A percentile compares a stretch with the other conserved stretches of the same genome.
Conservation (phyloP, 2,888 invertebrate species). For the Nezara viridula region DNA sequence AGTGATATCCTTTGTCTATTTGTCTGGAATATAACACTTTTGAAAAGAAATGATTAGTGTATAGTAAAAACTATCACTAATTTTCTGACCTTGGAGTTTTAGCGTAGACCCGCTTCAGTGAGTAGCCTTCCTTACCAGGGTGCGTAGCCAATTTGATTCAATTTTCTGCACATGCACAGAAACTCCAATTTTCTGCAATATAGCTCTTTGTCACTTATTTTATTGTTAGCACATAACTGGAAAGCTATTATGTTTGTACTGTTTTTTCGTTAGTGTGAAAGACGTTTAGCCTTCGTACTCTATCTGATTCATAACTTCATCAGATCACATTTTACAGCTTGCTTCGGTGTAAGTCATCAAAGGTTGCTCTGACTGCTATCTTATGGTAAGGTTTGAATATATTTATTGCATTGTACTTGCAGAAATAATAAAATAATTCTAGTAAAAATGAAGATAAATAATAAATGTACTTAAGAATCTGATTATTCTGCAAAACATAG, state of each 20-base stretch:
- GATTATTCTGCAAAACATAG: too few species aligned
- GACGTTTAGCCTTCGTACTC: not conserved
- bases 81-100: not conserved
- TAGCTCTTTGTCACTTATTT: not conserved
- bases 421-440: too few species aligned
- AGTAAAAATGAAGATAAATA: too few species aligned
- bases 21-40: not conserved
- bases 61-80: not conserved
- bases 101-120: not conserved
- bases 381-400: too few species aligned
- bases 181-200: not conserved
- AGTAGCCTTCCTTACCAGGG: not conserved
- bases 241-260: not conserved
- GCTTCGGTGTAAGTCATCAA: too few species aligned
- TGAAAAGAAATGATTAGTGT: not conserved
- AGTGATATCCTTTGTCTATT: not conserved
- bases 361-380: too few species aligned
- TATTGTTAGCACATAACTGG: not conserved
- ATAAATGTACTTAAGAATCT: too few species aligned
- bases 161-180: not conserved
- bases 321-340: too few species aligned
- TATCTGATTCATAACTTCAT: too few species aligned
- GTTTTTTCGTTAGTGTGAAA: not conserved
- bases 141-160: constrained; percentile 5
- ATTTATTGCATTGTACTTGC: too few species aligned